Base-by-base conservation (phyloP, 2,888 invertebrate species). In the Synanthedon formicaeformis region DNA sequence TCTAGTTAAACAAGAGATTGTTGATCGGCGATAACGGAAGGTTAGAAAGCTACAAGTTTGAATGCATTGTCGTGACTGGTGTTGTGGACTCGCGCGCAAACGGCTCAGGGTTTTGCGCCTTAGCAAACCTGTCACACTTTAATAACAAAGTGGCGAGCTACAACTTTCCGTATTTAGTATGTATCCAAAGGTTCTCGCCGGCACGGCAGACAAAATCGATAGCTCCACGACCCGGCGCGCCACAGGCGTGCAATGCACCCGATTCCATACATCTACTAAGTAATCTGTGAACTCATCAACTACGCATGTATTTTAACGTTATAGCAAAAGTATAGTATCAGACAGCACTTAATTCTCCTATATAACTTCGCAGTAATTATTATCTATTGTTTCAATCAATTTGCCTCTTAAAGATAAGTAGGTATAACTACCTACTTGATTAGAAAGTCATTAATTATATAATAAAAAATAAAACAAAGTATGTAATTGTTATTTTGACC, bases 181-280 rank as follows among this genome's bases (percentile, higher is more conserved):
- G 69, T 68, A 73, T 13, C 50, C 50, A 8, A 53, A 48, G 51
- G 52, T 41, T 50, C 23, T 23, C 51, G 54, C 56, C 63, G 64
- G 73, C 79, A 85, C 63, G 64, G 73, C 79, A 85, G 85, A 85
- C 85, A 73, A 67, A 82, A 86, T 85, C 85, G 71, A 86, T 86
- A 84, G 61, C 54, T 59, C 63, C 66, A 68, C 69, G 71, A 68
- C 69, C 66, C 71, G 45, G 45, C 18, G 23, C 51, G 62, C 60
- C 62, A 74, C 70, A 67, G 71, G 67, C 68, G 45, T 45, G 45
- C 45, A 45, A 71, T 71, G 72, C 71, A 75, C 77, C 74, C 69
- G 64, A 1, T 45, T 14, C 45, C n/a, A 45, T 34, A 10, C 6
- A 34, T 34, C 34, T 34, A 34, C 34, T 34, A 10, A 8, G 34